Base-by-base conservation (phyloP, 1,140 invertebrate genomes). In the Choristoneura fumiferana region DNA sequence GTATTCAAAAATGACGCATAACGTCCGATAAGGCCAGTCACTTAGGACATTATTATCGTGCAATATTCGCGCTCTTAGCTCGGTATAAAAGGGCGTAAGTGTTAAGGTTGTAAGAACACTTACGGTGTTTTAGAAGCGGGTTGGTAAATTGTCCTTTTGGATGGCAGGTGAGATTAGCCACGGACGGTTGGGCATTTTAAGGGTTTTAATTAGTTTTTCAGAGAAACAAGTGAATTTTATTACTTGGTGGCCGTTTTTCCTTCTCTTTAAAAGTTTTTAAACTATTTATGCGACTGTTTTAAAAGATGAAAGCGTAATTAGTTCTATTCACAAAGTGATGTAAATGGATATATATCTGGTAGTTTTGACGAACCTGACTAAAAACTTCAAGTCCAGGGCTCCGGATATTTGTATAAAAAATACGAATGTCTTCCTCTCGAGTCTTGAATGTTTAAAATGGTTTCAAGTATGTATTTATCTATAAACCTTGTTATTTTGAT, bases 81-180 rank as follows among this genome's bases (percentile, higher is more conserved):
- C 18, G 6, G n/a, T 0, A n/a, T 22, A 18, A 12, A 49, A n/a
- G 12, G 43, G 43, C 43, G 17, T 49, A 49, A 49, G 18, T 49
- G 12, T 18, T 15, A 49, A 10, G 22, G 10, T 17, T 49, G 17
- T 49, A 12, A 49, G 43, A 8, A 17, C n/a, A 22, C 17, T 49
- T 49, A 29, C 22, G 43, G 12, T 22, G 43, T 49, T 49, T 49
- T 49, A 12, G 10, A 22, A 22, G 12, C 10, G 43, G 43, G 43
- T 6, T 0, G 22, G 43, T 12, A 49, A 49, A 49, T 49, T 49
- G 43, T 49, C 43, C 43, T 49, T 49, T 49, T 49, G 22, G 43
- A 49, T 29, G 43, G 43, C 43, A 49, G 43, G 43, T 49, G 43
- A 49, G 43, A 49, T 49, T 49, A 49, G 43, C 18, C 43, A 49